Conservation (phyloP, 2,113 vertebrate species). For the Cyanoderma ruficeps region DNA sequence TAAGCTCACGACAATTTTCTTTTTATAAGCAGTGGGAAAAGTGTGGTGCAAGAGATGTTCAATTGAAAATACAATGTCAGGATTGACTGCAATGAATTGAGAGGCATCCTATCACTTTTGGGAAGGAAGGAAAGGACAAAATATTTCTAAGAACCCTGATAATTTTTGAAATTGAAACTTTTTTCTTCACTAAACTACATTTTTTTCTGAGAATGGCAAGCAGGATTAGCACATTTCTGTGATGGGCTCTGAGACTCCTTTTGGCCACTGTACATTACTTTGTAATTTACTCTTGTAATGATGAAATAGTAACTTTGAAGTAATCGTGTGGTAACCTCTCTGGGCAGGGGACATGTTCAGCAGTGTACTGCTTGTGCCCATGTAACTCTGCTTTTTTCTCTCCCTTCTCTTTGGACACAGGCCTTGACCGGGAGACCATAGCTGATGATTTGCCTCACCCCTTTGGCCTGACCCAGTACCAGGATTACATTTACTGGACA, state of each 20-base stretch:
- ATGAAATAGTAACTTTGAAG: not conserved
- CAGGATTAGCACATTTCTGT: not conserved
- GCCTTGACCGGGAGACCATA: slow-evolving; percentile 92
- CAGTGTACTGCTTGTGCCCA: not conserved
- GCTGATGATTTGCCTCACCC: slow-evolving; percentile 96
- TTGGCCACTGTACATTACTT: not conserved
- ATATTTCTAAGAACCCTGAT: not conserved
- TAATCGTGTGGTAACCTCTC: not conserved
- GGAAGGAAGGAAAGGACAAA: not conserved
- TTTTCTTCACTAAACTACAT: not conserved
- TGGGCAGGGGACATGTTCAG: not conserved
- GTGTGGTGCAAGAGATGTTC: not conserved
- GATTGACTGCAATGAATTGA: not conserved
- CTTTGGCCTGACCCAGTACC: slow-evolving; percentile 95
- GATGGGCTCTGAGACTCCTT: not conserved
- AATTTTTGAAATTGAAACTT: not conserved
- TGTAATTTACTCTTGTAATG: not conserved
- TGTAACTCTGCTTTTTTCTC: not conserved
- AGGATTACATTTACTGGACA: slow-evolving; percentile 99
- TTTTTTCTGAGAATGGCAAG: not conserved
- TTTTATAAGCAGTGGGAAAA: not conserved
- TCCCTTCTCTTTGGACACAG: slow-evolving; percentile 64
- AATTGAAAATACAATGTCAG: not conserved
- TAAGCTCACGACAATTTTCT: not conserved
- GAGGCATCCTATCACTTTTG: not conserved